These are phyloP conservation scores for Mormyrus proboscirostris DNA, from an alignment of 2,797 vertebrate species.

Conservation along the genomic window DNA sequence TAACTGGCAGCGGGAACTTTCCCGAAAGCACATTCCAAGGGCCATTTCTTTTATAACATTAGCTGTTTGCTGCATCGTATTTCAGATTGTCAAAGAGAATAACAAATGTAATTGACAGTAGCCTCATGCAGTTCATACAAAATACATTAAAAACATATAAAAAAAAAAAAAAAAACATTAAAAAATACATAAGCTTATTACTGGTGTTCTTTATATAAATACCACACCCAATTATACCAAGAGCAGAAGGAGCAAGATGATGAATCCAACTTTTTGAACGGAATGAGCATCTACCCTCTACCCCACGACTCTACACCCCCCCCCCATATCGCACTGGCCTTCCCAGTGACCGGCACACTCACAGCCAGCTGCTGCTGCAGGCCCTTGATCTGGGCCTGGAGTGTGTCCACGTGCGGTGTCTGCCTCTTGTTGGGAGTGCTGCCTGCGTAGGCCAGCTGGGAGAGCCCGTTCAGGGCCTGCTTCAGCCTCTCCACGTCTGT, in stretches of 20 bases:
- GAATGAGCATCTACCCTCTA: not conserved
- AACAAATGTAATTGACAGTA: not conserved
- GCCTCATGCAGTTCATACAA: not conserved
- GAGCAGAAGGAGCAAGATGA: not conserved
- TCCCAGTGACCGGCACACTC: conserved; percentile 51
- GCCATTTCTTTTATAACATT: not conserved
- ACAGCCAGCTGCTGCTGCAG: conserved; percentile 94
- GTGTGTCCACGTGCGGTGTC: conserved; percentile 72
- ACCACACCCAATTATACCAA: not conserved
- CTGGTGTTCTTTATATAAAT: not conserved
- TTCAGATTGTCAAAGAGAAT: not conserved
- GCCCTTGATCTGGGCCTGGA: conserved; percentile 79
- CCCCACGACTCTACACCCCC: not conserved
- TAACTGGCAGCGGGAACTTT: not conserved
- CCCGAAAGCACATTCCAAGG: not conserved
- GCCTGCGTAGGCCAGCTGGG: conserved; percentile 81
- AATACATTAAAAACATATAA: conserved; percentile 1
- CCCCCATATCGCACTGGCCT: not conserved
- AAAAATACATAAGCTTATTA: no score
- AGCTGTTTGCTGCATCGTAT: not conserved
- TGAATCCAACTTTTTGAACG: not conserved
- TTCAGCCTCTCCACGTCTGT: conserved; percentile 87
- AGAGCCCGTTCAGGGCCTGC: conserved; percentile 83
- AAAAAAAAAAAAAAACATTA: not conserved
- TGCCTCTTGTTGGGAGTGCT: conserved; percentile 75